phyloP scores from a whole-genome alignment of 2,113 vertebrate genomes.

The Neolamprologus tretocephalus region DNA sequence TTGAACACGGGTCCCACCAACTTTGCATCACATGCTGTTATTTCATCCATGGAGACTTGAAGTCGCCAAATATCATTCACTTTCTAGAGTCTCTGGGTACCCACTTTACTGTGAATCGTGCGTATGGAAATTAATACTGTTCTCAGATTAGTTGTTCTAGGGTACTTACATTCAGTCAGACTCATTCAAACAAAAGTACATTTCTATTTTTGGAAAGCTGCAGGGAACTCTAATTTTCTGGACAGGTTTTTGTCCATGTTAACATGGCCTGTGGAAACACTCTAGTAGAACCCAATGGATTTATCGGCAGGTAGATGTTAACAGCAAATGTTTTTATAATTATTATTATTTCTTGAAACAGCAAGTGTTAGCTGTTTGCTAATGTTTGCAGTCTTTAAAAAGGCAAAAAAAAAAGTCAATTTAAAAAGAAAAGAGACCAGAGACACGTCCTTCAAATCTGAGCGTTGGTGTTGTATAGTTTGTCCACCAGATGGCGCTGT shows the following conservation, averaged over 20 bases:
- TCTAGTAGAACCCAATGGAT: not conserved
- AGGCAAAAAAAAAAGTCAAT: not conserved
- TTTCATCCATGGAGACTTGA: not conserved
- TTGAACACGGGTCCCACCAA: not conserved
- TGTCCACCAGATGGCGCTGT: not conserved
- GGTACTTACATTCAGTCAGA: not conserved
- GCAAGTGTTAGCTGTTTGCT: not conserved
- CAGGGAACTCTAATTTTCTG: not conserved
- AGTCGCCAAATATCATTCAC: not conserved
- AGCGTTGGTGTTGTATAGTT: not conserved
- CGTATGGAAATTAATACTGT: not conserved
- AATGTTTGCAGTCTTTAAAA: not conserved
- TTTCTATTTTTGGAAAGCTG: not conserved
- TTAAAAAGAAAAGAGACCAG: rapidly evolving
- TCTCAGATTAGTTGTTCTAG: not conserved
- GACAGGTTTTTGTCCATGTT: not conserved
- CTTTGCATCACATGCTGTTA: not conserved
- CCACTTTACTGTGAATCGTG: not conserved
- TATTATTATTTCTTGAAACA: not conserved
- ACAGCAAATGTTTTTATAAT: rapidly evolving
- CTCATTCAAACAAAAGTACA: not conserved
- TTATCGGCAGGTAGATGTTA: not conserved
- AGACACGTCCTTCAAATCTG: not conserved
- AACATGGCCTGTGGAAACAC: not conserved
- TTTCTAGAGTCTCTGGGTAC: not conserved